Conservation (phyloP, 1,140 invertebrate species). For the Cepaea nemoralis region DNA sequence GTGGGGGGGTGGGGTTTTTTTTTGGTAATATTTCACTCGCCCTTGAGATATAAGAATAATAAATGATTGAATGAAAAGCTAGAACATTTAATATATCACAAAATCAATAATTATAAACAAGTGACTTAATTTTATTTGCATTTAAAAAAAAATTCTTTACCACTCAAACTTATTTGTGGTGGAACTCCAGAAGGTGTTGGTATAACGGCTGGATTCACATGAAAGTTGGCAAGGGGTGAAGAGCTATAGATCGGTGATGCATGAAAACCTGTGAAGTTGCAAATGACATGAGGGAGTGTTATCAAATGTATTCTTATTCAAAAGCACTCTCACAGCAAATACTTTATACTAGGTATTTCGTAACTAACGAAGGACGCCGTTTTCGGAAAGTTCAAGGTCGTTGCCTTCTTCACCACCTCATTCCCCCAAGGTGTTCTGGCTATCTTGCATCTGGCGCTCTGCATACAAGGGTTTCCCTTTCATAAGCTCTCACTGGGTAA, state of each 20-base stretch:
- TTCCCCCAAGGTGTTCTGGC: background rate
- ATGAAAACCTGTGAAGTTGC: conserved; percentile 48
- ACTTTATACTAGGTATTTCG: no score
- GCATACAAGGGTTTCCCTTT: no score
- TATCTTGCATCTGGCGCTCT: background rate
- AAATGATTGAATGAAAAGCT: no score
- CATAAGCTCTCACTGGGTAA: no score
- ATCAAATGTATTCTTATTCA: background rate
- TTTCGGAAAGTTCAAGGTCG: background rate
- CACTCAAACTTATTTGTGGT: conserved; percentile 46
- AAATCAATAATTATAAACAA: no score
- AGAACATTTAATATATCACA: no score
- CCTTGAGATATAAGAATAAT: no score
- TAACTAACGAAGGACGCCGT: background rate
- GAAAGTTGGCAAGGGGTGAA: conserved; percentile 51
- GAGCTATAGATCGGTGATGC: conserved; percentile 27
- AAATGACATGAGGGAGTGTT: background rate
- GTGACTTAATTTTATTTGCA: no score
- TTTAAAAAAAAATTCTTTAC: no score
- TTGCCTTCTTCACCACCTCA: background rate
- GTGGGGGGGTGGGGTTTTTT: no score
- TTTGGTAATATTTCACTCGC: conserved; percentile 41
- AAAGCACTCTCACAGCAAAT: background rate
- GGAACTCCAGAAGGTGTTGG: conserved; percentile 52
- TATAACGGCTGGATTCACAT: conserved; percentile 49